phyloP scores from a whole-genome alignment of 2,888 invertebrate genomes.

The Synanthedon andrenaeformis region DNA sequence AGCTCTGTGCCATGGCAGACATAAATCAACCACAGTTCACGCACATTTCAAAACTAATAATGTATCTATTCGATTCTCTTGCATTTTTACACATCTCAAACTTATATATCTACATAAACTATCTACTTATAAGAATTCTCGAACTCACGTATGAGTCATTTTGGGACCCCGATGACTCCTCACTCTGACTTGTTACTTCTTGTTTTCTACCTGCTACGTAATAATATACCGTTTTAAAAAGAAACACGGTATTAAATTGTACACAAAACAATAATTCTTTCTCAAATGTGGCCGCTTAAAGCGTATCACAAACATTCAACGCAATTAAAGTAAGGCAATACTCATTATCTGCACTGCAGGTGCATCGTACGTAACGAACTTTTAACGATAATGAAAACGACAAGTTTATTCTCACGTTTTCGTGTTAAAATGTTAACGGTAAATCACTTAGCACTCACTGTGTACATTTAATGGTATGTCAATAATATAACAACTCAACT shows the following conservation, averaged over 20 bases:
- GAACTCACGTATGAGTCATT: slow-evolving; percentile 59
- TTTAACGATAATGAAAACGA: slow-evolving; percentile 27
- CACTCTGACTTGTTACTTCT: slow-evolving; percentile 27
- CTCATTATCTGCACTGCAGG: slow-evolving; percentile 43
- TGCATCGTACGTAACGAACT: slow-evolving; percentile 55
- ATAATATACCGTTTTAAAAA: slow-evolving; percentile 28
- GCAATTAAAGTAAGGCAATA: slow-evolving; percentile 27
- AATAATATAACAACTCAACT: slow-evolving; percentile 42
- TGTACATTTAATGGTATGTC: slow-evolving; percentile 23
- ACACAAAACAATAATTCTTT: slow-evolving; percentile 10
- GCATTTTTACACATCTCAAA: slow-evolving; percentile 1
- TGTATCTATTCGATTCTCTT: slow-evolving; percentile 7
- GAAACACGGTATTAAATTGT: slow-evolving; percentile 10
- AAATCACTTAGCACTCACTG: slow-evolving; percentile 37
- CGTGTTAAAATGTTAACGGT: slow-evolving; percentile 42
- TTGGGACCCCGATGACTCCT: slow-evolving; percentile 38
- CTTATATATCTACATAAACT: slow-evolving; percentile 10
- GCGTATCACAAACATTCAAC: slow-evolving; percentile 28
- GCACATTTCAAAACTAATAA: slow-evolving; percentile 4
- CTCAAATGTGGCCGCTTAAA: slow-evolving; percentile 31
- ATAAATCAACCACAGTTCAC: slow-evolving; percentile 4
- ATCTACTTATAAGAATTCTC: slow-evolving; percentile 21
- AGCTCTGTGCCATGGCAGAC: slow-evolving; percentile 49
- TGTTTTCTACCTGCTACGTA: slow-evolving; percentile 35
- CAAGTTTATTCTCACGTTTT: slow-evolving; percentile 42